Evolutionary conservation across 2,888 invertebrate genomes (phyloP), one percentile per base, ranked within the genome.

Genomic region (Lycia hirtaria): DNA sequence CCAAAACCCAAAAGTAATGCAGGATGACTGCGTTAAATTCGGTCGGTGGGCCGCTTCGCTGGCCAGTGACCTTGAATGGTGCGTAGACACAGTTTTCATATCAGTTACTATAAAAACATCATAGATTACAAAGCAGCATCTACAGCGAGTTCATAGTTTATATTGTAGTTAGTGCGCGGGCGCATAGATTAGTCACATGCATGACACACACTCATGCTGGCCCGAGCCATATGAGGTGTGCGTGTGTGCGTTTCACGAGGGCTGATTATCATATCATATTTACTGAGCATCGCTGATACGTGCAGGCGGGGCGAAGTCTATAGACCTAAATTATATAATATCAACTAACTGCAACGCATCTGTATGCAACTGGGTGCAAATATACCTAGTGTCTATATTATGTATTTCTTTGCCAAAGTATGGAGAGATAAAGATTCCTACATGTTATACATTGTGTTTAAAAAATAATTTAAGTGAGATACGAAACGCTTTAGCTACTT

Each of bases 1-100:
- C 53, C 9, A 62, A 64, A 60, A 55, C 41, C 67, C 72, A 60
- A 68, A 72, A 66, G 67, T 63, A 73, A 73, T 69, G 68, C 70
- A 72, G 69, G 73, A 75, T 79, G 77, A 81, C 76, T 65, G 79
- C 72, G 80, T 83, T 78, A 79, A 83, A 83, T 78, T 83, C 81
- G 76, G 83, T 81, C 79, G 81, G 75, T 77, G 78, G 75, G 81
- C 76, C 78, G 82, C 74, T 70, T 63, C 69, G 68, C 80, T 89
- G 88, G 88, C 75, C 89, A 88, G 88, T 90, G 87, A 87, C 90
- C 89, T 90, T 81, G 80, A 78, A 69, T 74, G 71, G 65, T 71
- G 75, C 32, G 32, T 19, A 35, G n/a, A n/a, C 52, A 53, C 37
- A 53, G 48, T 12, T 32, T 12, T 37, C 12, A 6, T 17, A 43